phyloP scores from a whole-genome alignment of 2,113 vertebrate species.

The Helogale parvula region DNA sequence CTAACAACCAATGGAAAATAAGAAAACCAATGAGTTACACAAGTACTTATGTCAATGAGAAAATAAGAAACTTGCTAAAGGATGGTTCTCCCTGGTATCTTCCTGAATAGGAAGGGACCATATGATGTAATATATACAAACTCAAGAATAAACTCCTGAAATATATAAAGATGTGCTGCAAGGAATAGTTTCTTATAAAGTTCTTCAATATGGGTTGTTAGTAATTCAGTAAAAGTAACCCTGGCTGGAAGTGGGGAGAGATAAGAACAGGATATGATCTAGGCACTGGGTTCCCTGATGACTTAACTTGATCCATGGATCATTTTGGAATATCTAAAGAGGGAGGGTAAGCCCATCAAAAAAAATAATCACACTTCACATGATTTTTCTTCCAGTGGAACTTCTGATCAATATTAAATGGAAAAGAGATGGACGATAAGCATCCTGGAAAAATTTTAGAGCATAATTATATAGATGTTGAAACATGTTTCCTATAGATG shows the following conservation, averaged over 20 bases:
- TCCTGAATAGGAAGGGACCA: background rate
- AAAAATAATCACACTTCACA: background rate
- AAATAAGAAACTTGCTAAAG: background rate
- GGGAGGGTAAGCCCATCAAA: background rate
- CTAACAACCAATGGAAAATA: background rate
- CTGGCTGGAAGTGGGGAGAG: background rate
- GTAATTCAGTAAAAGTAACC: background rate
- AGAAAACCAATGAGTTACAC: background rate
- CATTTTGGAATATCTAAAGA: background rate
- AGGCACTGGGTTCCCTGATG: background rate
- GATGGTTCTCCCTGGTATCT: background rate
- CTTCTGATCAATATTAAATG: background rate
- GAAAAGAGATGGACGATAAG: background rate
- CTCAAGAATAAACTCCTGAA: slow-evolving; percentile 6
- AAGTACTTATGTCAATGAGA: background rate
- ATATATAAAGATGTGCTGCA: background rate
- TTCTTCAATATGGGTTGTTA: background rate
- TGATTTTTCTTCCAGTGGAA: background rate
- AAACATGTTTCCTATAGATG: background rate
- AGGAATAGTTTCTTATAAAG: background rate
- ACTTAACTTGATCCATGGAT: background rate
- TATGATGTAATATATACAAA: background rate
- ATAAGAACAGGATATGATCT: background rate
- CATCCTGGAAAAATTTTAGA: background rate
- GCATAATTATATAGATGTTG: background rate